Base-by-base conservation (phyloP, 53 echinoderm and acorn worm species). In the Antedon mediterranea region DNA sequence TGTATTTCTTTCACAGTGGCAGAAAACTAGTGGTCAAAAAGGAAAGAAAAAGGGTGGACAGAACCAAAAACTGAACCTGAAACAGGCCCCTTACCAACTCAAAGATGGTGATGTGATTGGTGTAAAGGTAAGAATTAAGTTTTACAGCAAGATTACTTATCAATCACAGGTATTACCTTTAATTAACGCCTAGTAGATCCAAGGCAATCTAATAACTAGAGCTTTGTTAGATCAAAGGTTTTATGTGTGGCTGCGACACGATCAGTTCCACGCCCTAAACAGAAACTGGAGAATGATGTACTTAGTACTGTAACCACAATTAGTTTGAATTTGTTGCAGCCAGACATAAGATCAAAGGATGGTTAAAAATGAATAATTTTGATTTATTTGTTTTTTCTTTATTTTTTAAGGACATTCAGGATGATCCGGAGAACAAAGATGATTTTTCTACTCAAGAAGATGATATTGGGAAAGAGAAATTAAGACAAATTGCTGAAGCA, bases 61-160 rank as follows among this genome's bases (percentile, higher is more conserved):
- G 31, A 80, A 75, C 74, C 74, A 85, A 81, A 74, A 57, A 31
- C 33, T 87, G 31, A 95, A 89, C 75, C 76, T 95, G 27, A 91
- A 84, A 75, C 91, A 91, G 37, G 78, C 87, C 3, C 97, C 97
- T 0, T 95, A 95, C 74, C 77, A 82, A 43, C 79, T 95, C 28
- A 87, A 89, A 43, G 97, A 95, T 88, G 97, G 97, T 3, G 97
- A 95, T 76, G 42, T 87, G 0, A 85, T 95, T 74, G 91, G 91
- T 7, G 81, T 95, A 28, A 87, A 89, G 89, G 95, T 94, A 81
- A 76, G 88, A 71, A 4, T 33, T 18, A 9, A 31, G 0, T 6
- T n/a, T n/a, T n/a, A n/a, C n/a, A n/a, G n/a, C n/a, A n/a, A n/a
- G n/a, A n/a, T n/a, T n/a, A n/a, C n/a, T n/a, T n/a, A n/a, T n/a